Evolutionary conservation across 1,140 invertebrate species (phyloP).

Genomic region (Andrena cerasifolii): DNA sequence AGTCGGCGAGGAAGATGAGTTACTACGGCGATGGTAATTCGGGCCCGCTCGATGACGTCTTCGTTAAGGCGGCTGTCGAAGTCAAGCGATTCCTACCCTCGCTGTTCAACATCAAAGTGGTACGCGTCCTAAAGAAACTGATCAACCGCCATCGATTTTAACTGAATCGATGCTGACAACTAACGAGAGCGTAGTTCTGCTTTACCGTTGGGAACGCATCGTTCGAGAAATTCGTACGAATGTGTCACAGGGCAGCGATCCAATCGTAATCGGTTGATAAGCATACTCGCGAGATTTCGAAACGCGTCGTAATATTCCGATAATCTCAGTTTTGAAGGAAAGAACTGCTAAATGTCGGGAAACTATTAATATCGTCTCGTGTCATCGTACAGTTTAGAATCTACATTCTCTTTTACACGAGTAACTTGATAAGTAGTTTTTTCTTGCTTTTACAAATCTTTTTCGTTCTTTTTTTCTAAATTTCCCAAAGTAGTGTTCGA

Average conservation of each 20-base stretch:
- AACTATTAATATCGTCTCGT: slow-evolving; percentile 2
- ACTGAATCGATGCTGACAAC: neutral
- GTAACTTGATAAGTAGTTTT: neutral
- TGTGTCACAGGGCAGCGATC: neutral
- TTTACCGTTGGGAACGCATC: too few relatives aligned
- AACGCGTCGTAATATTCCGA: neutral
- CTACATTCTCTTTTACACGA: neutral
- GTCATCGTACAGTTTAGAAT: neutral
- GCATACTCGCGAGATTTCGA: neutral
- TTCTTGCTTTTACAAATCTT: neutral
- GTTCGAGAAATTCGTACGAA: too few relatives aligned
- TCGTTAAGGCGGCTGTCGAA: slow-evolving; percentile 77
- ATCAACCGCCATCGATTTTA: neutral
- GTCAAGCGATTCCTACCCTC: slow-evolving; percentile 80
- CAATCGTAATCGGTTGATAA: too few relatives aligned
- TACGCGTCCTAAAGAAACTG: slow-evolving; percentile 61
- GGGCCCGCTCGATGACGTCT: slow-evolving; percentile 70
- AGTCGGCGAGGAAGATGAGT: slow-evolving; percentile 46
- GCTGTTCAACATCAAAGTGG: slow-evolving; percentile 82
- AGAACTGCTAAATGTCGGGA: neutral
- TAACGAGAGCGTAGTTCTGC: too few relatives aligned
- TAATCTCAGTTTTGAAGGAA: neutral
- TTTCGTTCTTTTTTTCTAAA: too few relatives aligned
- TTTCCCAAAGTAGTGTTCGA: too few relatives aligned
- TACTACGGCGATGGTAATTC: slow-evolving; percentile 35